A percentile compares a stretch with the other conserved stretches of the same genome.
Conservation (phyloP, 2,888 invertebrate genomes). For the Cantharis rufa region DNA sequence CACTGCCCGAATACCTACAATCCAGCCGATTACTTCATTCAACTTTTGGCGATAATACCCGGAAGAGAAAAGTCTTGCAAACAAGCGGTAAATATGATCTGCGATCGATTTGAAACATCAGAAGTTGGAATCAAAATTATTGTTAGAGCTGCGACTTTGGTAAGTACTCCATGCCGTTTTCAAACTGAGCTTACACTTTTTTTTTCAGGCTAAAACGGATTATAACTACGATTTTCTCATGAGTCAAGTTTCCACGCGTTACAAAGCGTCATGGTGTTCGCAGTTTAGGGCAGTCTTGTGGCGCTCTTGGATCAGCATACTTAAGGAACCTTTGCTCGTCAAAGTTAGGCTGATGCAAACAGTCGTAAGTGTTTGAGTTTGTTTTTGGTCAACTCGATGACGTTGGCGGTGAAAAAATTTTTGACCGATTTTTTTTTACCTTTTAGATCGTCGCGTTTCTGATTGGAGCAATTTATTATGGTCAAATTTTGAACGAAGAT, state of each 20-base stretch:
- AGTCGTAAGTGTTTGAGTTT: constrained; percentile 67
- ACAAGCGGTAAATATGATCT: constrained; percentile 76
- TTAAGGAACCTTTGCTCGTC: constrained; percentile 88
- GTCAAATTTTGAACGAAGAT: constrained; percentile 79
- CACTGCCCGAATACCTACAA: constrained; percentile 89
- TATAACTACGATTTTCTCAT: constrained; percentile 43
- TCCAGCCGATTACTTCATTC: constrained; percentile 92
- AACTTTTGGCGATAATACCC: constrained; percentile 84
- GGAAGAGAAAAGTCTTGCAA: constrained; percentile 81
- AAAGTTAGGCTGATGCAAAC: constrained; percentile 88
- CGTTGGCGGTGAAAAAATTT: too few relatives aligned
- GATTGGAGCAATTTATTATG: constrained; percentile 85
- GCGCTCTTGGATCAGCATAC: constrained; percentile 86
- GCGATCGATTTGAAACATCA: constrained; percentile 72
- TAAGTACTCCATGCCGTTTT: constrained; percentile 27
- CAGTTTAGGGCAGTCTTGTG: constrained; percentile 89
- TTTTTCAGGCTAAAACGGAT: not conserved
- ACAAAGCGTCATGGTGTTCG: constrained; percentile 84
- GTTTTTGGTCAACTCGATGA: not conserved
- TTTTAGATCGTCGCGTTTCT: constrained; percentile 82
- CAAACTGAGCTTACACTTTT: not conserved
- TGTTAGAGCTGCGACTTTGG: constrained; percentile 61
- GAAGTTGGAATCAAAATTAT: constrained; percentile 64
- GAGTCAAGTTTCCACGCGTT: constrained; percentile 56
- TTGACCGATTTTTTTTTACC: too few relatives aligned